These are phyloP conservation scores for Lethenteron camtschaticum DNA, from an alignment of 2,113 vertebrate species.

Conservation along the genomic window DNA sequence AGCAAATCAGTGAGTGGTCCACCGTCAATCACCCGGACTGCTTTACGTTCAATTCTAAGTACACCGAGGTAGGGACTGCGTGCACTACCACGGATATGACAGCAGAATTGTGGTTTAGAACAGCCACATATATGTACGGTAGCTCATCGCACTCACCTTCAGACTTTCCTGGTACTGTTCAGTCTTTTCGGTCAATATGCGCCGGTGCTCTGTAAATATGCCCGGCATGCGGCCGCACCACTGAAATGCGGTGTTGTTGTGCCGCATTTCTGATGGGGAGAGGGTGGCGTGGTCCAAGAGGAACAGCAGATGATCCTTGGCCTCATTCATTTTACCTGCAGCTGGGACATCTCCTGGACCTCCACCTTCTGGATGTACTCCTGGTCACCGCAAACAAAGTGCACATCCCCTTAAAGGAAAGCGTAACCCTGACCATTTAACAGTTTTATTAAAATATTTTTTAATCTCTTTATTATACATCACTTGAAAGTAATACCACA, in stretches of 20 bases:
- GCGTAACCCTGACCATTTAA: not conserved
- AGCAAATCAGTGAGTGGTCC: not conserved
- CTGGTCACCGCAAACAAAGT: constrained; percentile 15
- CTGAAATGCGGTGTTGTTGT: constrained; percentile 36
- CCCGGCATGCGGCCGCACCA: constrained; percentile 40
- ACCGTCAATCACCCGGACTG: not conserved
- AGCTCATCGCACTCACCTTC: constrained; percentile 25
- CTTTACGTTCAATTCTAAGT: not conserved
- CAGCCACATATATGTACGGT: not conserved
- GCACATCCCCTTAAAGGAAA: not conserved
- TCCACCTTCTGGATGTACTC: constrained; percentile 29
- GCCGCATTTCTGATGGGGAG: constrained; percentile 29
- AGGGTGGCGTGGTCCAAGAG: constrained; percentile 36
- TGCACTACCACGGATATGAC: not conserved
- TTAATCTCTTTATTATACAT: not conserved
- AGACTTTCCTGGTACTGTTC: constrained; percentile 41
- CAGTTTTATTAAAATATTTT: not conserved
- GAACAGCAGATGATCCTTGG: constrained; percentile 28
- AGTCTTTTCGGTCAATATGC: constrained; percentile 34
- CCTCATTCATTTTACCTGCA: constrained; percentile 33
- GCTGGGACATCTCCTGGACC: constrained; percentile 24
- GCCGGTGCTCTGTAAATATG: constrained; percentile 42
- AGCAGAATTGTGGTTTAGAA: not conserved
- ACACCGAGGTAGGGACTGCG: not conserved
- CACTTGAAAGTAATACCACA: not conserved